These are phyloP conservation scores for Rafetus swinhoei DNA, from an alignment of 2,113 vertebrate species.

Conservation along the genomic window DNA sequence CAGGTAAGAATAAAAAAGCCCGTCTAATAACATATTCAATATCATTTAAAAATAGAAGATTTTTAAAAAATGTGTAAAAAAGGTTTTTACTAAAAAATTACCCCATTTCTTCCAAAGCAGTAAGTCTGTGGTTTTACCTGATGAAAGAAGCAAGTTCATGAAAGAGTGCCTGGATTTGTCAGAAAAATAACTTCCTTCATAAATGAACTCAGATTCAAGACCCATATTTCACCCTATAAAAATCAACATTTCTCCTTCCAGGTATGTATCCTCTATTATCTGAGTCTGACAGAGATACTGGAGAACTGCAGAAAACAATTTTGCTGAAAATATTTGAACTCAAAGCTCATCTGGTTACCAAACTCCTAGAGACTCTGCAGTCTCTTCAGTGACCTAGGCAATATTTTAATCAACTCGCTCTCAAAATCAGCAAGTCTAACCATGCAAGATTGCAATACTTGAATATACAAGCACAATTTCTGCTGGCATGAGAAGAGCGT, in stretches of 20 bases:
- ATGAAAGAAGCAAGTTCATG: not conserved
- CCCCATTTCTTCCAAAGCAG: not conserved
- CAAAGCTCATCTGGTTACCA: not conserved
- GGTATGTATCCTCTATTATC: not conserved
- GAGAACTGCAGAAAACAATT: not conserved
- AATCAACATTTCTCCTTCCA: not conserved
- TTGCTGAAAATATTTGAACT: not conserved
- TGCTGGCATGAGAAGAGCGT: not conserved
- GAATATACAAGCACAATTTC: not conserved
- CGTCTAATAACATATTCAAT: not conserved
- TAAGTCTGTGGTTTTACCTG: not conserved
- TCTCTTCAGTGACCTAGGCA: not conserved
- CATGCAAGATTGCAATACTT: not conserved
- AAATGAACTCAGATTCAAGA: not conserved
- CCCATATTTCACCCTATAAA: not conserved
- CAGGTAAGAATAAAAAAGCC: not conserved
- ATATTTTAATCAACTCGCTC: not conserved
- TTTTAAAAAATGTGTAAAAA: not conserved
- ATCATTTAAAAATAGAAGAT: not conserved
- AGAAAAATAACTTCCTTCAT: not conserved
- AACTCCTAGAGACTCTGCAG: not conserved
- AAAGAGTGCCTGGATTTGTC: not conserved
- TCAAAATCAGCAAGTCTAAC: conserved; percentile 16
- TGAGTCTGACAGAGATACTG: not conserved
- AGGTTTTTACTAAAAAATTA: not conserved